Conservation (phyloP, 2,113 vertebrate genomes). For the Lepus europaeus region DNA sequence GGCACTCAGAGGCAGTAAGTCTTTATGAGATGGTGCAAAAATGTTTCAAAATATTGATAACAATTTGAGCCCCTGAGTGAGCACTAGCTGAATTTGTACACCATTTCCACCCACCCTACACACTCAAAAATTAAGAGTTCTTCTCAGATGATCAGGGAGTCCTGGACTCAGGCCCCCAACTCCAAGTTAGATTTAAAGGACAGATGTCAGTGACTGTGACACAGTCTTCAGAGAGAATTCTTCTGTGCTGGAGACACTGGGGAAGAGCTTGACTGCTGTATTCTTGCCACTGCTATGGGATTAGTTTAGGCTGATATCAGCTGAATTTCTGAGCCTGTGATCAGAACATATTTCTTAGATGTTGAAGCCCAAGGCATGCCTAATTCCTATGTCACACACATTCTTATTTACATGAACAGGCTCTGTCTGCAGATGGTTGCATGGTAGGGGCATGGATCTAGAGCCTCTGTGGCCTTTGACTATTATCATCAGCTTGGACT, state of each 20-base stretch:
- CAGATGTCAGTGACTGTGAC: background rate
- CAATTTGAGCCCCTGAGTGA: background rate
- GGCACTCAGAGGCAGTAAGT: too few relatives aligned
- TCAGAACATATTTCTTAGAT: fast-evolving
- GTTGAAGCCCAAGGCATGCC: background rate
- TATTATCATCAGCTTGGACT: conserved; percentile 96
- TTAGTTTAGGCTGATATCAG: background rate
- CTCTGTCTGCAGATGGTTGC: conserved; percentile 96
- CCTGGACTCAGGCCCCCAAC: background rate
- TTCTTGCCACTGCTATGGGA: background rate
- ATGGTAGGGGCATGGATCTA: conserved; percentile 91
- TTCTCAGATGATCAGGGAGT: background rate
- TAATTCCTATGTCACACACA: conserved; percentile 42
- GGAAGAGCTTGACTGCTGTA: too few relatives aligned
- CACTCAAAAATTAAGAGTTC: background rate
- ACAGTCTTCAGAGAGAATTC: background rate
- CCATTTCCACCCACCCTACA: background rate
- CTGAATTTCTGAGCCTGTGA: too few relatives aligned
- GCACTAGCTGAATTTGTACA: background rate
- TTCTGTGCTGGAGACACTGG: background rate
- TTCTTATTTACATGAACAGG: conserved; percentile 86
- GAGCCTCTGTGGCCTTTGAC: conserved; percentile 93
- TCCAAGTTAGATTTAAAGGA: background rate
- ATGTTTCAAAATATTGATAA: background rate
- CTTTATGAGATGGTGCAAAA: background rate